These are phyloP conservation scores for Datnioides undecimradiatus DNA, from an alignment of 2,113 vertebrate species.

Conservation along the genomic window DNA sequence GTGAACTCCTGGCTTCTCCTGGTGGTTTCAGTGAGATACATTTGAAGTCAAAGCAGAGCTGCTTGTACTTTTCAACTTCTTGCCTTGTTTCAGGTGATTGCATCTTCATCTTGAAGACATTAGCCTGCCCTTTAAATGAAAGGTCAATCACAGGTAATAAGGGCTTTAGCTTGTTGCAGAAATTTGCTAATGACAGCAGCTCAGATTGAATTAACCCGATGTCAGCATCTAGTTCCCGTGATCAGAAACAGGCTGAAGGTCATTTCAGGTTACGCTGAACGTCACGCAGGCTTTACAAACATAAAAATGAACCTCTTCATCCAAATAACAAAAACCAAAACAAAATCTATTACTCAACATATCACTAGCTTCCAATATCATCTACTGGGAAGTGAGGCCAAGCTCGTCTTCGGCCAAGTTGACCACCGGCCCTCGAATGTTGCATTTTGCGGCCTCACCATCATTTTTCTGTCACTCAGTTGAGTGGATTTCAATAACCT, in stretches of 20 bases:
- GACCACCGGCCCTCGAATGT: background rate
- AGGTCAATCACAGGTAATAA: background rate
- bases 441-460: background rate
- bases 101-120: conserved; percentile 41
- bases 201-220: background rate
- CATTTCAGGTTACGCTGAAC: background rate
- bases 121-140: conserved; percentile 1
- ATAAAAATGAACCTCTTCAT: no score
- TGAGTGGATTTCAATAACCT: background rate
- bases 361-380: background rate
- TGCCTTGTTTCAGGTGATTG: background rate
- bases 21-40: background rate
- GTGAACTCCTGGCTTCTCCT: background rate
- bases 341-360: background rate
- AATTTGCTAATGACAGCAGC: conserved; percentile 6
- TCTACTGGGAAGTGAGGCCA: background rate
- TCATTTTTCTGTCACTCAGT: background rate
- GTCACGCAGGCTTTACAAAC: background rate
- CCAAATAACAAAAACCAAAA: no score
- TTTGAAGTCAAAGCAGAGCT: background rate
- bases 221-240: background rate
- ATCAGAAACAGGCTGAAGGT: no score
- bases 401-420: background rate
- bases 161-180: background rate
- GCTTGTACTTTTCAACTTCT: background rate